Percentiles rank a stretch among this genome's conserved stretches.
Evolutionary conservation across 2,113 vertebrate species (phyloP).

Genomic region (Erythrocercus mccallii): DNA sequence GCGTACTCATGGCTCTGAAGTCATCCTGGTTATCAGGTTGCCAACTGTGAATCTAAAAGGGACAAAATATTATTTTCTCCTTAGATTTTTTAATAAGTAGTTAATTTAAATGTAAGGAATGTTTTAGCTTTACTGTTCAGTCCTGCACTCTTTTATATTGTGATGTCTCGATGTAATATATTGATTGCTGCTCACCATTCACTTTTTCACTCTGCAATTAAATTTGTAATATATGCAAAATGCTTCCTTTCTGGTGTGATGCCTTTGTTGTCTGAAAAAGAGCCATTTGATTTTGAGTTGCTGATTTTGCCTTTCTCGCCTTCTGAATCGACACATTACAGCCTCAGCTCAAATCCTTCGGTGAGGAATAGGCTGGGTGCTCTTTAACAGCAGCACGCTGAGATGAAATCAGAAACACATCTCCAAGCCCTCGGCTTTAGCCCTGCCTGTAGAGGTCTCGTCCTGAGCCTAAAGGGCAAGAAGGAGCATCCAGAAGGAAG

Average conservation of each 20-base stretch:
- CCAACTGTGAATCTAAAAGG: not conserved
- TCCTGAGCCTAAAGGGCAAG: not conserved
- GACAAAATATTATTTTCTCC: not conserved
- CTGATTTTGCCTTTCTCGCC: not conserved
- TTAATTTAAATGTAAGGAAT: not conserved
- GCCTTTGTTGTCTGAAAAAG: not conserved
- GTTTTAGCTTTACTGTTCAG: not conserved
- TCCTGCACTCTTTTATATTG: not conserved
- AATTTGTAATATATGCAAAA: not conserved
- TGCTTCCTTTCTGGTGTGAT: not conserved
- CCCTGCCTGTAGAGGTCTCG: not conserved
- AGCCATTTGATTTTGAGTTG: not conserved
- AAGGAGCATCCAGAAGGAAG: slow-evolving; percentile 8
- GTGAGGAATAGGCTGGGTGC: not conserved
- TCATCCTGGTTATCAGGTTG: not conserved
- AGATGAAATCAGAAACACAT: not conserved
- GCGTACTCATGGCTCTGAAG: not conserved
- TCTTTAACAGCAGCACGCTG: not conserved
- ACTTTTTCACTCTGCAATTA: not conserved
- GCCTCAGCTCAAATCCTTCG: not conserved
- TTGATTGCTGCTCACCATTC: not conserved
- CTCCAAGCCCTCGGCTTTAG: not conserved
- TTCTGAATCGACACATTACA: not conserved
- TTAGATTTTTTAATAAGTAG: not conserved
- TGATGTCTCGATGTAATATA: not conserved